Evolutionary conservation across 2,888 invertebrate species (phyloP), one percentile per base, ranked within the genome.

Genomic region (Alloscopus bannaensis): DNA sequence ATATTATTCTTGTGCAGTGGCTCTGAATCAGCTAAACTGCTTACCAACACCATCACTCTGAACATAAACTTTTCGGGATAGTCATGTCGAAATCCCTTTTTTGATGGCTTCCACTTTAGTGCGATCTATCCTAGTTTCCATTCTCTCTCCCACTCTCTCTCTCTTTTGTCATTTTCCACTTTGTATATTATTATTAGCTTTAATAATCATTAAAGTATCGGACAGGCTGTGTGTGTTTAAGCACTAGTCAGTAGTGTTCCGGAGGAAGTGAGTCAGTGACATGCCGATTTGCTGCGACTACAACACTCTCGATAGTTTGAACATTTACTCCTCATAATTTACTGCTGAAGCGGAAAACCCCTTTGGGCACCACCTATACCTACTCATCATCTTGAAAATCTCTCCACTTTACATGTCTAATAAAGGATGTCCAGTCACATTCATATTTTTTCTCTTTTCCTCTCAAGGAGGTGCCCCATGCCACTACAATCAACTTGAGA

Each of bases 101-200:
- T 65, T 73, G 65, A 73, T 65, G 73, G 26, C 31, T 64, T 62
- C 64, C 52, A 31, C 45, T 45, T 42, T 73, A 73, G 57, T 73
- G 24, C 59, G 24, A 42, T 42, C 6, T 40, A 40, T 26, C 24
- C 22, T 13, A 16, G 42, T 42, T 62, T 22, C 24, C 64, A 64
- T 57, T 73, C 72, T 65, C 42, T 59, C n/a, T 16, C 13, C 18
- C 45, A 42, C 36, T 42, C 40, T 40, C 65, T 40, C 45, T 50
- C 40, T n/a, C n/a, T n/a, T n/a, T n/a, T n/a, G n/a, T n/a, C n/a
- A n/a, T n/a, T n/a, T n/a, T n/a, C n/a, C n/a, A n/a, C n/a, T n/a
- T n/a, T n/a, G n/a, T 50, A n/a, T 72, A 65, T 73, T 73, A 73
- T 73, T 73, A 73, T 66, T 73, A 73, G 65, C 65, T 22, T 42